phyloP scores from a whole-genome alignment of 2,113 vertebrate species.

The Canis aureus region DNA sequence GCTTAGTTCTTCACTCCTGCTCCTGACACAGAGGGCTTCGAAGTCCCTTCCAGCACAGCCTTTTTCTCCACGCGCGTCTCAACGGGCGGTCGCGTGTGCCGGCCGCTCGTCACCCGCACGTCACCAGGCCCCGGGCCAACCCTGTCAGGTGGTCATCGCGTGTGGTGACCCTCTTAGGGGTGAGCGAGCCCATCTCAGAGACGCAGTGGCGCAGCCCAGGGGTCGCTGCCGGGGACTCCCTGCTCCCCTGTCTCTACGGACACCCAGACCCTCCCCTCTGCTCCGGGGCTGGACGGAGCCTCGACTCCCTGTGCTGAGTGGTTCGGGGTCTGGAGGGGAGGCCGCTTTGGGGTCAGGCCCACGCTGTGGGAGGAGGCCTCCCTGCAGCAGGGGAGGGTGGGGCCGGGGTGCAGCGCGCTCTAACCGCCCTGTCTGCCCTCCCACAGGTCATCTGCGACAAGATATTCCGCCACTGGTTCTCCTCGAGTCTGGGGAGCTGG shows the following conservation, averaged over 20 bases:
- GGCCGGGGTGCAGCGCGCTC: not conserved
- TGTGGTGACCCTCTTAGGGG: too few species aligned
- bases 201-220: not conserved
- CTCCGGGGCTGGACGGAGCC: not conserved
- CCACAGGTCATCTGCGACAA: conserved; percentile 97
- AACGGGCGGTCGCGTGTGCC: fast-evolving
- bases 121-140: fast-evolving
- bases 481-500: conserved; percentile 85
- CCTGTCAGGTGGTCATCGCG: fast-evolving
- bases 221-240: fast-evolving
- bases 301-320: not conserved
- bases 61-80: fast-evolving
- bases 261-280: not conserved
- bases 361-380: not conserved
- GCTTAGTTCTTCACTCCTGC: not conserved
- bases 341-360: not conserved
- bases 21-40: not conserved
- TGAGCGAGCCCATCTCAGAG: too few species aligned
- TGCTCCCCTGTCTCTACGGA: not conserved
- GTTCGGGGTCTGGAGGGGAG: not conserved
- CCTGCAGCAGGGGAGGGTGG: not conserved
- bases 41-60: not conserved
- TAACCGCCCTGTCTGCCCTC: not conserved
- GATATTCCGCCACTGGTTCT: conserved; percentile 96
- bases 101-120: fast-evolving